Percentiles rank a stretch among this genome's conserved stretches.
phyloP scores from a whole-genome alignment of 2,888 invertebrate genomes.

The Athetis lepigone region DNA sequence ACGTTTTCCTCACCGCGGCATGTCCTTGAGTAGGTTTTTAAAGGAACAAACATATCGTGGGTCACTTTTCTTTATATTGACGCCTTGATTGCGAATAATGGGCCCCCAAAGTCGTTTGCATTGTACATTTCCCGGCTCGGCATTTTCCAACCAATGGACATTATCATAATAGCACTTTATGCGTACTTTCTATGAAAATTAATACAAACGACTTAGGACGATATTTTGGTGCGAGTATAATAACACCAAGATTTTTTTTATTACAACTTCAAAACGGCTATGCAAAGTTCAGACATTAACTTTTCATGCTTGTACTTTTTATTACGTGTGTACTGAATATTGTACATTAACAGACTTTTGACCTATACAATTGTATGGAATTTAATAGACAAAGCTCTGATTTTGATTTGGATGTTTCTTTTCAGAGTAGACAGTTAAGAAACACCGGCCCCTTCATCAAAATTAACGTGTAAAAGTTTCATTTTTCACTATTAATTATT shows the following conservation, averaged over 20 bases:
- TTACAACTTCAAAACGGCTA: conserved; percentile 19
- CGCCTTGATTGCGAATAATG: conserved; percentile 62
- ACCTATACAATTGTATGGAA: too few species aligned
- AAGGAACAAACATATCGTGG: conserved; percentile 56
- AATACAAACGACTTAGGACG: conserved; percentile 66
- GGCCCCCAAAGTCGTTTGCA: conserved; percentile 54
- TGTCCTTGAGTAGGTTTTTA: conserved; percentile 53
- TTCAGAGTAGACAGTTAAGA: too few species aligned
- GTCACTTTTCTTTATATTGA: conserved; percentile 58
- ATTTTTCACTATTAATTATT: too few species aligned
- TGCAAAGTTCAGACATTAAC: conserved; percentile 24
- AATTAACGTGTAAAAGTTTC: too few species aligned
- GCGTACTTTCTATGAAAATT: conserved; percentile 67
- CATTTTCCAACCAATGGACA: conserved; percentile 59
- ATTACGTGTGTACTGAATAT: conserved; percentile 1
- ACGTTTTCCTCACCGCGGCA: conserved; percentile 43
- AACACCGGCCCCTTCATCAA: too few species aligned
- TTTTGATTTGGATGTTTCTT: too few species aligned
- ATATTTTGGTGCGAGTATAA: conserved; percentile 49
- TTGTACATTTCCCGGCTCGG: conserved; percentile 60
- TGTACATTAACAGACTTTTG: too few species aligned
- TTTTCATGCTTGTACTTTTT: conserved; percentile 2
- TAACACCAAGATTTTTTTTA: conserved; percentile 7
- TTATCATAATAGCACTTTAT: conserved; percentile 65
- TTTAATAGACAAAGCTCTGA: too few species aligned